phyloP scores from a whole-genome alignment of 2,888 invertebrate genomes.

The Callosobruchus maculatus region DNA sequence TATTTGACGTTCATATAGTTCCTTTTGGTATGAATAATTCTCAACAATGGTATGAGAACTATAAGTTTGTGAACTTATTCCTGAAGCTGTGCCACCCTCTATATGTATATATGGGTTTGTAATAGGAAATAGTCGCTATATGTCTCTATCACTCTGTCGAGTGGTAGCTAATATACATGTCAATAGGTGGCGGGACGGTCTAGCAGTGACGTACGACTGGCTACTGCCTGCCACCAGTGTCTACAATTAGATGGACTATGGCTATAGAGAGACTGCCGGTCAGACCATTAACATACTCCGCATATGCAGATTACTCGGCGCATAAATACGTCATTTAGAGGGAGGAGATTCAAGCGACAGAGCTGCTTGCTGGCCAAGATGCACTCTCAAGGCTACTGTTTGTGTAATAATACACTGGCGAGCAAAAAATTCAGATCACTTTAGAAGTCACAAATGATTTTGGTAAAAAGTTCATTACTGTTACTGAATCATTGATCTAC shows the following conservation, averaged over 20 bases:
- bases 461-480: too few relatives aligned
- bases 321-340: constrained; percentile 24
- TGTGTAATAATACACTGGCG: too few relatives aligned
- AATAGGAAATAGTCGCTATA: constrained; percentile 24
- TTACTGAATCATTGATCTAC: too few relatives aligned
- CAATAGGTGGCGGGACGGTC: constrained; percentile 37
- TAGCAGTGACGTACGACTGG: constrained; percentile 31
- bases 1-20: too few relatives aligned
- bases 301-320: constrained; percentile 35
- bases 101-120: background rate
- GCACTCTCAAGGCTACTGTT: too few relatives aligned
- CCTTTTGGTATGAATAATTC: too few relatives aligned
- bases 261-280: constrained; percentile 10
- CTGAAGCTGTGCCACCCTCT: background rate
- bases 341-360: constrained; percentile 1
- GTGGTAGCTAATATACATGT: constrained; percentile 36
- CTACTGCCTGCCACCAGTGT: constrained; percentile 43
- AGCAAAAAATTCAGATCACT: too few relatives aligned
- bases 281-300: constrained; percentile 43
- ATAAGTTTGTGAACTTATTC: too few relatives aligned
- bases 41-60: too few relatives aligned
- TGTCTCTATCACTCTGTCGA: constrained; percentile 34
- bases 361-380: too few relatives aligned
- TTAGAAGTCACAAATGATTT: too few relatives aligned
- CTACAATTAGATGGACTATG: background rate